Base-by-base conservation (phyloP, 2,797 vertebrate genomes). In the Australoheros facetus region DNA sequence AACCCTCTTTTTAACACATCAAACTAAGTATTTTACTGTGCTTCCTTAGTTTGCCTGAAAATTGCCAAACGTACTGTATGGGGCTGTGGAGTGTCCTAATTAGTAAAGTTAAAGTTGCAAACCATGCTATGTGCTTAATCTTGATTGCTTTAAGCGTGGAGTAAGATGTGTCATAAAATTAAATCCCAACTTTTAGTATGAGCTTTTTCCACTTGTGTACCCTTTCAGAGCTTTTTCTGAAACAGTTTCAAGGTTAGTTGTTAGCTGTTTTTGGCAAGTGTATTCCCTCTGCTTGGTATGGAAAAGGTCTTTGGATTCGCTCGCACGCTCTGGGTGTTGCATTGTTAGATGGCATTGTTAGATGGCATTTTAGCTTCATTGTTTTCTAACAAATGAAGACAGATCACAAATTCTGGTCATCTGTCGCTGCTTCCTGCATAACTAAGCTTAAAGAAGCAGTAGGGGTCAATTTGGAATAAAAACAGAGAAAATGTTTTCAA, bases 301-400 rank as follows among this genome's bases (percentile, higher is more conserved):
- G 42, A 72, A 72, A 60, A 19, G 34, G 23, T 69, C 64, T 69
- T 69, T 48, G 42, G 64, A 69, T 69, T 69, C 48, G 48, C 28
- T 69, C 42, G 30, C 42, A 69, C 1, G 1, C 42, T 69, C 42
- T 30, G 42, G 64, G 42, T 69, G 64, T 51, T 69, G 42, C 64
- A 69, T 51, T 69, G 64, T 69, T 26, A 69, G 42, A 69, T 51
- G 42, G 42, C 23, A 69, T 69, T 69, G 64, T 69, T 26, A 69
- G 42, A 69, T 51, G 42, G 42, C 23, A 69, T 69, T 69, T 69
- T 69, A 51, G 64, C 42, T 69, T 69, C 42, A 69, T 69, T 69
- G 42, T 51, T 51, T 69, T 69, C 64, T 51, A 12, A 69, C 23
- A 69, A 69, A 69, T 69, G 17, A 69, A 69, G 42, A 51, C 42